Evolutionary conservation across 2,888 invertebrate genomes (phyloP).

Genomic region (Imbricaverruca yamaguchii): DNA sequence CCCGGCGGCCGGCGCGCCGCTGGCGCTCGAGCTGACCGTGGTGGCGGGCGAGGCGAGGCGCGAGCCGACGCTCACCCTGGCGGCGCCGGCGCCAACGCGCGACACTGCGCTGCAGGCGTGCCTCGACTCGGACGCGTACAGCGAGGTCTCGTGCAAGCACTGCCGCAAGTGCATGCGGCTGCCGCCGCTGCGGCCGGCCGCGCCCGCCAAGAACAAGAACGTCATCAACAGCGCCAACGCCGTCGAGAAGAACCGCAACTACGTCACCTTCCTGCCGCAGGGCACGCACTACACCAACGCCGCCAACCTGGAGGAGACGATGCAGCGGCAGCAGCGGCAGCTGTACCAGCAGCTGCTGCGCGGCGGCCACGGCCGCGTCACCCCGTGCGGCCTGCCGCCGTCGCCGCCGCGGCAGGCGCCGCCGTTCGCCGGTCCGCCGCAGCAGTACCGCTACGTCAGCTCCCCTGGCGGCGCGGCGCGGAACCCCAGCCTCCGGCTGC

Average conservation of each 20-base stretch:
- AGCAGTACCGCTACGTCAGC: constrained; percentile 7
- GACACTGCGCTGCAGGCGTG: constrained; percentile 23
- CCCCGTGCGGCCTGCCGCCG: constrained; percentile 31
- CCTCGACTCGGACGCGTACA: constrained; percentile 34
- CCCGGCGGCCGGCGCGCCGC: constrained; percentile 27
- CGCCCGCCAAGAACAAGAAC: constrained; percentile 21
- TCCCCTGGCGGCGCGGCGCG: neutral
- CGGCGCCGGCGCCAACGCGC: neutral
- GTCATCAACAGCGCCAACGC: constrained; percentile 14
- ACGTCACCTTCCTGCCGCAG: constrained; percentile 36
- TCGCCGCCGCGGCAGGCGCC: constrained; percentile 19
- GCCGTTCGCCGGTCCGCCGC: constrained; percentile 13
- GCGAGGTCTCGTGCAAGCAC: constrained; percentile 36
- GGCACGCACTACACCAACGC: constrained; percentile 63
- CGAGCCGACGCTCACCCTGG: neutral
- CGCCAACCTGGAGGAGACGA: constrained; percentile 60
- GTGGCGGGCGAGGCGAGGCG: neutral
- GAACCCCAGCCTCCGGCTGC: neutral
- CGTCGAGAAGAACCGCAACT: constrained; percentile 30
- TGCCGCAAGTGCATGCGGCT: constrained; percentile 34
- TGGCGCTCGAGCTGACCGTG: constrained; percentile 19
- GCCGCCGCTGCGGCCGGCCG: constrained; percentile 28
- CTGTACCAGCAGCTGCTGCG: constrained; percentile 50
- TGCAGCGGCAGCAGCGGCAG: constrained; percentile 56
- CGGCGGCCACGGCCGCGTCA: constrained; percentile 38